phyloP scores from a whole-genome alignment of 2,888 invertebrate species.

The Mythimna lalbum region DNA sequence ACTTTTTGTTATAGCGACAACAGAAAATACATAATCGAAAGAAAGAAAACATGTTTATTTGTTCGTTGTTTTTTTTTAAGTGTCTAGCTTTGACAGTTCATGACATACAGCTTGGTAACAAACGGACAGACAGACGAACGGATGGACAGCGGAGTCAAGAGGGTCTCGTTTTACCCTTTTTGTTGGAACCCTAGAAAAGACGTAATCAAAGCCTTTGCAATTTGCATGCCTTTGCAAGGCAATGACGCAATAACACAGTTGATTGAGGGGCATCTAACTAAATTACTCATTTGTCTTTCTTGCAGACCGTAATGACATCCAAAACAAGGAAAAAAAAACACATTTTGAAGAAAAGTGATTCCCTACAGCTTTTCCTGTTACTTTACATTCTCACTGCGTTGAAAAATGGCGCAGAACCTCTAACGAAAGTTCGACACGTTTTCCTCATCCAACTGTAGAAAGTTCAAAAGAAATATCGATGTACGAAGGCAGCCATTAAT shows the following conservation, averaged over 20 bases:
- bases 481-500: slow-evolving; percentile 72
- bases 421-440: slow-evolving; percentile 48
- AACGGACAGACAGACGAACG: too few relatives aligned
- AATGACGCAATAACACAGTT: not conserved
- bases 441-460: slow-evolving; percentile 49
- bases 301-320: slow-evolving; percentile 10
- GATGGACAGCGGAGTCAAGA: too few relatives aligned
- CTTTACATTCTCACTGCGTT: slow-evolving; percentile 33
- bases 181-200: not conserved
- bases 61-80: too few relatives aligned
- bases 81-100: too few relatives aligned
- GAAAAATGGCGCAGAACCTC: slow-evolving; percentile 45
- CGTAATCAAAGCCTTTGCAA: not conserved
- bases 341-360: slow-evolving; percentile 32
- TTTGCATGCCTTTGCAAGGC: too few relatives aligned
- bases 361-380: slow-evolving; percentile 23
- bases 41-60: too few relatives aligned
- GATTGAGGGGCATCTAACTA: not conserved
- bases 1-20: too few relatives aligned
- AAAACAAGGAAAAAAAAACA: slow-evolving; percentile 25
- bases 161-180: too few relatives aligned
- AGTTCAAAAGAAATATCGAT: slow-evolving; percentile 68
- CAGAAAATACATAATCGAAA: too few relatives aligned
- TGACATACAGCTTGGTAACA: too few relatives aligned
- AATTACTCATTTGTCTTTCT: slow-evolving; percentile 32